These are phyloP conservation scores for Thereuonema tuberculata DNA, from an alignment of 1,140 invertebrate genomes.

Conservation along the genomic window DNA sequence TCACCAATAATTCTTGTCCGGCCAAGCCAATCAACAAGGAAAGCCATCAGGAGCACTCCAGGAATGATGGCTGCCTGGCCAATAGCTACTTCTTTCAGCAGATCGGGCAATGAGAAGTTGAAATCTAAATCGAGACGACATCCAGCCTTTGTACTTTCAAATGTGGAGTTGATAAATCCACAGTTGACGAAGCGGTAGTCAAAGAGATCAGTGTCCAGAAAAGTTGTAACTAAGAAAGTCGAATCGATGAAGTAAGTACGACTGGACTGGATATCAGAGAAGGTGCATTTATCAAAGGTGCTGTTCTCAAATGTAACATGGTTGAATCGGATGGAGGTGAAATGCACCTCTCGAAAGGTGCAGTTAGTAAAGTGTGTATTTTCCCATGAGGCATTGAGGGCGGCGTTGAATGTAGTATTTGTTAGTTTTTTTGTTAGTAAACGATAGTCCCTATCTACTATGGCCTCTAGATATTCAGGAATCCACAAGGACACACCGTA, in stretches of 20 bases:
- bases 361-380: slow-evolving; percentile 22
- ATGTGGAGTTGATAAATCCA: slow-evolving; percentile 20
- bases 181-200: slow-evolving; percentile 25
- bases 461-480: slow-evolving; percentile 37
- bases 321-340: slow-evolving; percentile 23
- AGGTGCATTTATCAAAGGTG: slow-evolving; percentile 21
- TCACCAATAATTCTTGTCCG: slow-evolving; percentile 36
- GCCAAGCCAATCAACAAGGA: slow-evolving; percentile 36
- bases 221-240: slow-evolving; percentile 19
- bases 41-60: slow-evolving; percentile 35
- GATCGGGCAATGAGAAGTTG: slow-evolving; percentile 25
- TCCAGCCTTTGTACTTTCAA: slow-evolving; percentile 19
- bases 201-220: slow-evolving; percentile 28
- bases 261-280: slow-evolving; percentile 25
- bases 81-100: slow-evolving; percentile 28
- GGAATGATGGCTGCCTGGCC: slow-evolving; percentile 32
- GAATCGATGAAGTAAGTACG: slow-evolving; percentile 25
- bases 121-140: slow-evolving; percentile 28
- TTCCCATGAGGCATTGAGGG: slow-evolving; percentile 19
- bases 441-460: too few relatives aligned
- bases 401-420: slow-evolving; percentile 16
- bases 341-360: slow-evolving; percentile 20
- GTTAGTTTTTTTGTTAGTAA: too few relatives aligned
- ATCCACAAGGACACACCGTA: slow-evolving; percentile 43
- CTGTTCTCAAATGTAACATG: slow-evolving; percentile 25